Conservation (phyloP, 2,113 vertebrate species). For the Tapirus terrestris region DNA sequence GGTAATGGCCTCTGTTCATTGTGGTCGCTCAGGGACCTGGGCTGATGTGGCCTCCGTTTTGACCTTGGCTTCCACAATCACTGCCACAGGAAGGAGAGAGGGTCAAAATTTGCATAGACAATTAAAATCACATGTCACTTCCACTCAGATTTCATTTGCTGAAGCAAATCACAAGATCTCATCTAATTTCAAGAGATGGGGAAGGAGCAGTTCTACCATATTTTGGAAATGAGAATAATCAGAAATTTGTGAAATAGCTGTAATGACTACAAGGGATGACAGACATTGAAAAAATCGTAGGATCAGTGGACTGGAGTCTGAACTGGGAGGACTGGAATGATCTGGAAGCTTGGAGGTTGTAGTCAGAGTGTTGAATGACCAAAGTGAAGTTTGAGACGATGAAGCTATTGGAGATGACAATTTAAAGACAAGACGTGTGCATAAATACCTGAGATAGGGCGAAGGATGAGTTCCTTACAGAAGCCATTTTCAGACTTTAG, state of each 20-base stretch:
- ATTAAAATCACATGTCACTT: not conserved
- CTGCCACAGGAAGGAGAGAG: not conserved
- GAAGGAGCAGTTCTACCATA: not conserved
- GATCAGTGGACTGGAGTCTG: not conserved
- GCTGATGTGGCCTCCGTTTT: not conserved
- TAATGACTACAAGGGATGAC: no score
- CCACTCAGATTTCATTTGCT: not conserved
- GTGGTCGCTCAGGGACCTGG: not conserved
- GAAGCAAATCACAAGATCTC: not conserved
- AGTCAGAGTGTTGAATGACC: no score
- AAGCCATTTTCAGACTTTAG: not conserved
- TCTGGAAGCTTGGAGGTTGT: not conserved
- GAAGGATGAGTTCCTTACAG: rapidly evolving
- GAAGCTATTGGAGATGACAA: not conserved
- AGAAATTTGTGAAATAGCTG: not conserved
- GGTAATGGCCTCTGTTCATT: not conserved
- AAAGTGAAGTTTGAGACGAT: not conserved
- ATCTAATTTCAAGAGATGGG: not conserved
- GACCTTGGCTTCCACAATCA: not conserved
- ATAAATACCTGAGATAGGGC: not conserved
- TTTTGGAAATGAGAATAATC: not conserved
- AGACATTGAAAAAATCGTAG: not conserved
- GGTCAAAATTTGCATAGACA: rapidly evolving
- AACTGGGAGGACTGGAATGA: not conserved
- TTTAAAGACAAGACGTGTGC: not conserved